A percentile compares a stretch with the other conserved stretches of the same genome.
Evolutionary conservation across 2,888 invertebrate species (phyloP).

Genomic region (Magallana nippona): DNA sequence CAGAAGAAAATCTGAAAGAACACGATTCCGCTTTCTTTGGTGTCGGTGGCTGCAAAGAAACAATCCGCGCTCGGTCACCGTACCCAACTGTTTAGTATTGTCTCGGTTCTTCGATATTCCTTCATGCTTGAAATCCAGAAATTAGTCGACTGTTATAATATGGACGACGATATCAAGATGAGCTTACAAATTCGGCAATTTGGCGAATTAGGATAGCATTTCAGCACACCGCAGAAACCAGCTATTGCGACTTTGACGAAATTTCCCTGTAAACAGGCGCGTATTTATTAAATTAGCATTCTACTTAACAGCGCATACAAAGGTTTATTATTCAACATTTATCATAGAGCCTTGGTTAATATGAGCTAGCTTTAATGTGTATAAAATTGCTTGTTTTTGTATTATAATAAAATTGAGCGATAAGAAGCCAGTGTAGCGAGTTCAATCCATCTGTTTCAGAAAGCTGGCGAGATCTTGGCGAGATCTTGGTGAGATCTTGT

Average conservation of each 20-base stretch:
- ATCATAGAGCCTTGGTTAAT: constrained; percentile 44
- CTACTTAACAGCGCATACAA: constrained; percentile 44
- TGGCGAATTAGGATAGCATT: constrained; percentile 38
- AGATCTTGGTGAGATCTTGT: constrained; percentile 19
- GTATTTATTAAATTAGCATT: constrained; percentile 46
- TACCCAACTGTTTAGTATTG: background rate
- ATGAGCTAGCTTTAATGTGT: constrained; percentile 39
- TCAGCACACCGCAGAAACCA: constrained; percentile 39
- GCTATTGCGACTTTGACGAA: constrained; percentile 21
- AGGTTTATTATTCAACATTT: constrained; percentile 42
- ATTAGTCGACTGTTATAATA: constrained; percentile 25
- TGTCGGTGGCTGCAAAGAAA: background rate
- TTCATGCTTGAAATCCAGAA: constrained; percentile 8
- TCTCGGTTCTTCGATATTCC: background rate
- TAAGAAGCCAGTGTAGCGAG: constrained; percentile 41
- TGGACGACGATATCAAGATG: background rate
- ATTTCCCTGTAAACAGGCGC: constrained; percentile 44
- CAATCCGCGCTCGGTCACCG: background rate
- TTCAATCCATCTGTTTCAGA: constrained; percentile 42
- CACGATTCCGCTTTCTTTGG: background rate
- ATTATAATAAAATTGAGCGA: constrained; percentile 46
- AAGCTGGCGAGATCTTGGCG: background rate
- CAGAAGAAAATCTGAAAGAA: too few relatives aligned
- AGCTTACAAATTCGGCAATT: constrained; percentile 37
- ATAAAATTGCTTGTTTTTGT: constrained; percentile 43